Evolutionary conservation across 2,888 invertebrate genomes (phyloP), one percentile per base, ranked within the genome.

Genomic region (Ischnus inquisitorius): DNA sequence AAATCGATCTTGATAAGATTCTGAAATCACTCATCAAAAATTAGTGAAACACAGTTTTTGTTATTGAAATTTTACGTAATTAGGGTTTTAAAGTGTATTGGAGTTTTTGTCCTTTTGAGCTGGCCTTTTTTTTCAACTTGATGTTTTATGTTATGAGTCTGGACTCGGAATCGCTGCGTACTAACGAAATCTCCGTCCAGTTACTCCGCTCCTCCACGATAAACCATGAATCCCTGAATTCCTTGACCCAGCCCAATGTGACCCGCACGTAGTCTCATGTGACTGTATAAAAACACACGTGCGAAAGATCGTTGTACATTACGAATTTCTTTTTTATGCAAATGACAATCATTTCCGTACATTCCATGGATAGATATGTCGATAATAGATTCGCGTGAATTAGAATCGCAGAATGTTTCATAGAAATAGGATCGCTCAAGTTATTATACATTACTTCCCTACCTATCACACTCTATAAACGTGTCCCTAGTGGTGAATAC

Each of bases 1-100:
- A 65, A 34, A 16, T 65, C 6, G 87, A 88, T 85, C 62, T 85
- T 86, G 79, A 67, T 75, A 41, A 85, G 84, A 54, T 54, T 22
- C 34, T 19, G 54, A 10, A 10, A 22, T 54, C 3, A 54, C 3
- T n/a, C 3, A 2, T 3, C 2, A 54, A 10, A 22, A 22, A 54
- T 54, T 54, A 54, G 2, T 22, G 12, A 8, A 16, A 3, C 4
- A 14, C 10, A 1, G 54, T 22, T 16, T 12, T 10, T 19, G 19
- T 54, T 10, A 10, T 10, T 10, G 3, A 54, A 10, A 22, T 22
- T 19, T 54, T 22, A 54, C 22, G 54, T 12, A 5, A 8, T 8
- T 8, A 51, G 4, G 6, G 6, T 51, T 8, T 1, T 5, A 5
- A 16, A 6, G 1, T 6, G 16, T 10, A 16, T 19, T n/a, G 16